Conservation (phyloP, 2,797 vertebrate genomes). For the Chanos chanos region DNA sequence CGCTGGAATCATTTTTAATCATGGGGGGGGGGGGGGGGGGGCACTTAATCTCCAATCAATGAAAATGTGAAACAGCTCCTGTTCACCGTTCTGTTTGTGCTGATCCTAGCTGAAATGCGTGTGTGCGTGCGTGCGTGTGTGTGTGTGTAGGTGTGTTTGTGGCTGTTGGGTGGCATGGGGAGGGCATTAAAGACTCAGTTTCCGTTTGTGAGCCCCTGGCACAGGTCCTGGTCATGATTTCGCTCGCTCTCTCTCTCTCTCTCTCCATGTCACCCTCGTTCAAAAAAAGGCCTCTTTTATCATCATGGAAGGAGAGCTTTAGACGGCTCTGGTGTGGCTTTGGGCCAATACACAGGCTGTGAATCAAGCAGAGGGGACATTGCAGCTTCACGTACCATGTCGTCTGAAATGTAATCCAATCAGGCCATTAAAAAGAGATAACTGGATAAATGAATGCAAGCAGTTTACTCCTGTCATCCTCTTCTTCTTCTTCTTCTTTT, state of each 20-base stretch:
- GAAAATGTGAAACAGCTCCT: conserved; percentile 58
- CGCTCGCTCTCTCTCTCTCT: conserved; percentile 26
- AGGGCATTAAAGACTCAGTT: conserved; percentile 52
- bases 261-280: conserved; percentile 26
- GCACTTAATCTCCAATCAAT: conserved; percentile 63
- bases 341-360: no score
- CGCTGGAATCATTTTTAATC: conserved; percentile 46
- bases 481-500: no score
- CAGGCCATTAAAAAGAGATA: no score
- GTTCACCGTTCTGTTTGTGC: conserved; percentile 57
- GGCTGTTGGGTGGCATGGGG: not conserved
- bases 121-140: no score
- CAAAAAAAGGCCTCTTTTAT: conserved; percentile 38
- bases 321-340: no score
- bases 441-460: no score
- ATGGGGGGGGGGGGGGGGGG: conserved; percentile 31
- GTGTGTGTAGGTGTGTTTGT: no score
- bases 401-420: no score
- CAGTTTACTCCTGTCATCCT: no score
- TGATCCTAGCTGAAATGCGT: conserved; percentile 60
- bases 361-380: no score
- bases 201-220: conserved; percentile 59
- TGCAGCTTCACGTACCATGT: no score
- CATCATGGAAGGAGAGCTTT: no score
- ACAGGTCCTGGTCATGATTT: conserved; percentile 51